phyloP scores from a whole-genome alignment of 1,140 invertebrate species.

The Plutomurus gul region DNA sequence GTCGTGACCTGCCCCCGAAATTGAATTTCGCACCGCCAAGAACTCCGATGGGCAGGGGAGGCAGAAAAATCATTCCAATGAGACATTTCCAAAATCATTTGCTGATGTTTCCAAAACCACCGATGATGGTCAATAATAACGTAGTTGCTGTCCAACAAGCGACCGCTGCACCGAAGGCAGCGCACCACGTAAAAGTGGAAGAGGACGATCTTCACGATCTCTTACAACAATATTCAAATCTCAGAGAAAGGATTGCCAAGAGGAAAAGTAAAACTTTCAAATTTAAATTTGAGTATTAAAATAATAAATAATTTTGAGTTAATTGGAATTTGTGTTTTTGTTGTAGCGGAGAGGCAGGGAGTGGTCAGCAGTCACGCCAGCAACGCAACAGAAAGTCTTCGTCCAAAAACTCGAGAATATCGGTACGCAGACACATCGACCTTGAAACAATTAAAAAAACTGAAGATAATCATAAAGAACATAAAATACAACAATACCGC shows the following conservation, averaged over 20 bases:
- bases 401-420: conserved; percentile 38
- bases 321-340: neutral
- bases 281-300: neutral
- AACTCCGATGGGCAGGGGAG: conserved; percentile 57
- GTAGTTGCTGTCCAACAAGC: no score
- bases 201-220: conserved; percentile 46
- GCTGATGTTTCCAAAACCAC: neutral
- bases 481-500: neutral
- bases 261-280: conserved; percentile 42
- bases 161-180: neutral
- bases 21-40: conserved; percentile 67
- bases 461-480: neutral
- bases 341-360: neutral
- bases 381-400: neutral
- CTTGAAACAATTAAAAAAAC: neutral
- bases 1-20: conserved; percentile 45
- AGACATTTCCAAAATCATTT: neutral
- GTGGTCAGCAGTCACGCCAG: neutral
- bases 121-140: no score
- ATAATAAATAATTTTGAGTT: neutral
- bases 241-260: conserved; percentile 51
- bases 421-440: neutral
- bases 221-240: conserved; percentile 48
- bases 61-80: conserved; percentile 20
- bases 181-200: neutral